Conservation (phyloP, 2,888 invertebrate species). For the Serrognathus titanus region DNA sequence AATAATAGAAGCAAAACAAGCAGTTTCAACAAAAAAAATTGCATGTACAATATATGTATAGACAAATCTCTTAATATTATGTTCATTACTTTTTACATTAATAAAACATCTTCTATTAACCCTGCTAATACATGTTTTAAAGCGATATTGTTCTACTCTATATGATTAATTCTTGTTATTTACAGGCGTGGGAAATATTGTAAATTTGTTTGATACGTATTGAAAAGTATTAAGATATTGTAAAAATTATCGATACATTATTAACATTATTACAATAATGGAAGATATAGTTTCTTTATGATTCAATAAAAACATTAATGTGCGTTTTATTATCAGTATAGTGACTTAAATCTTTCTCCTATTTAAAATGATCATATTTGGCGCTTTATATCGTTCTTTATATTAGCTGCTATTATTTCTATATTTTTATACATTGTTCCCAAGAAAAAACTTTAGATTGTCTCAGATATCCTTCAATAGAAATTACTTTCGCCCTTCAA, state of each 20-base stretch:
- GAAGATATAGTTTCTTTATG: constrained; percentile 14
- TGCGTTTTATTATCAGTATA: constrained; percentile 6
- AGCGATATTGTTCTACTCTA: constrained; percentile 5
- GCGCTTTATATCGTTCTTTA: constrained; percentile 5
- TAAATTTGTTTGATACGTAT: constrained; percentile 1
- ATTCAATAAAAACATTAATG: constrained; percentile 12
- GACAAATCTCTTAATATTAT: constrained; percentile 3
- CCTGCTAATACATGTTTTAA: constrained; percentile 5
- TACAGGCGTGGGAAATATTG: background rate
- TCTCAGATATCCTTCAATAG: background rate
- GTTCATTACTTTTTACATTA: background rate
- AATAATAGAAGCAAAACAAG: constrained; percentile 10
- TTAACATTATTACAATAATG: constrained; percentile 9
- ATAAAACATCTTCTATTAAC: constrained; percentile 3
- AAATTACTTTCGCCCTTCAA: background rate
- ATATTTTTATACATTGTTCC: constrained; percentile 15
- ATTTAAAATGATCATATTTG: constrained; percentile 6
- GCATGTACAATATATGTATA: constrained; percentile 4
- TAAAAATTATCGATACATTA: constrained; percentile 5
- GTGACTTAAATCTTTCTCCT: background rate
- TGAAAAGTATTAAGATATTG: constrained; percentile 1
- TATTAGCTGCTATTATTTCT: constrained; percentile 2
- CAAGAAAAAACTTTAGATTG: constrained; percentile 11
- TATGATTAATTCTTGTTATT: background rate
- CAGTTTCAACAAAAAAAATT: constrained; percentile 4